Conservation (phyloP, 2,113 vertebrate genomes). For the Anarhynchus alexandrinus region DNA sequence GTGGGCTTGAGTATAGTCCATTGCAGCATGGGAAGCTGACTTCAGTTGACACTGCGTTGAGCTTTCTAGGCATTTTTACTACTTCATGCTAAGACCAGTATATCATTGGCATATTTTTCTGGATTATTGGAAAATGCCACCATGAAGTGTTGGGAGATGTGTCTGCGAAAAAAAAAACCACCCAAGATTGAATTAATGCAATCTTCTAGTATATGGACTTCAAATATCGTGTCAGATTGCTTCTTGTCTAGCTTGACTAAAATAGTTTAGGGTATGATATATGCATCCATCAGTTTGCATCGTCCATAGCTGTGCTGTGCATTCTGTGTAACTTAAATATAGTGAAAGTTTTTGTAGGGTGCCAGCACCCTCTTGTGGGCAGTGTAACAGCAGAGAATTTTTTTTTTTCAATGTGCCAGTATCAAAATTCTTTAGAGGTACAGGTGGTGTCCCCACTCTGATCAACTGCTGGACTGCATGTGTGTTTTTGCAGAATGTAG, state of each 20-base stretch:
- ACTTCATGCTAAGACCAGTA: not conserved
- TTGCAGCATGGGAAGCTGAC: not conserved
- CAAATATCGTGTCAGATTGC: not conserved
- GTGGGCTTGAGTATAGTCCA: not conserved
- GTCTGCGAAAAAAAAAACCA: not conserved
- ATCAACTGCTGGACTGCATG: not conserved
- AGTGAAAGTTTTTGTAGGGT: not conserved
- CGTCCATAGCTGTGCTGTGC: not conserved
- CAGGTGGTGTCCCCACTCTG: not conserved
- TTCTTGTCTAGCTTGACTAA: not conserved
- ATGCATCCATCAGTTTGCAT: accelerated
- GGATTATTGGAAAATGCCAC: not conserved
- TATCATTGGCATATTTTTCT: not conserved
- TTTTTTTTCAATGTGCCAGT: not conserved
- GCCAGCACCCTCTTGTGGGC: conserved; percentile 38
- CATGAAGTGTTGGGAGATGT: not conserved
- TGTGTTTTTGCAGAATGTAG: not conserved
- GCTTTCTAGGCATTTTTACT: not conserved
- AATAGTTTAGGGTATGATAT: accelerated
- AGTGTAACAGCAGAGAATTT: not conserved
- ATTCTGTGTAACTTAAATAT: not conserved
- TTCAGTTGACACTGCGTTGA: not conserved
- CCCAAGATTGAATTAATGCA: not conserved
- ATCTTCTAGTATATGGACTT: not conserved
- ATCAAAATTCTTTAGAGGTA: not conserved